phyloP scores from a whole-genome alignment of 2,113 vertebrate species.

The Myocastor coypus region DNA sequence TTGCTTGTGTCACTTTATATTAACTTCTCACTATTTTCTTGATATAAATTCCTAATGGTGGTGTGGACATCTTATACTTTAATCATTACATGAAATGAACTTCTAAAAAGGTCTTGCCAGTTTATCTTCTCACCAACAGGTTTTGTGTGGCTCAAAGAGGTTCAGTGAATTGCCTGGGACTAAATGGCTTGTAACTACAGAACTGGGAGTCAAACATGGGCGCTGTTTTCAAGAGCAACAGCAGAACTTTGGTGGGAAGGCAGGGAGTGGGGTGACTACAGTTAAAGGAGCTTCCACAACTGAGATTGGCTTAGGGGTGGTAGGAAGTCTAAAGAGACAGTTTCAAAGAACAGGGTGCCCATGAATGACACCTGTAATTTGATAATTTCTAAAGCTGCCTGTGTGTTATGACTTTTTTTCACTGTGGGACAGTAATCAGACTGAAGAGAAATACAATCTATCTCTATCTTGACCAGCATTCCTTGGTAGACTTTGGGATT shows the following conservation, averaged over 20 bases:
- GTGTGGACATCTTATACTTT: not conserved
- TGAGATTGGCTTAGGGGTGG: not conserved
- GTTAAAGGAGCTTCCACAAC: not conserved
- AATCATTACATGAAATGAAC: conserved; percentile 48
- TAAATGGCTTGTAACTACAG: not conserved
- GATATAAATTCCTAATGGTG: not conserved
- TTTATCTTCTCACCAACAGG: conserved; percentile 59
- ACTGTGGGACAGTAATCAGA: not conserved
- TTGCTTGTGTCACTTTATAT: not conserved
- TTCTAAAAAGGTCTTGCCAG: conserved; percentile 49
- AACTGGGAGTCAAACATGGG: not conserved
- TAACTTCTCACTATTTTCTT: not conserved
- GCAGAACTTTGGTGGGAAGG: not conserved
- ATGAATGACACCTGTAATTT: not conserved
- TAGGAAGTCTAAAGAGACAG: not conserved
- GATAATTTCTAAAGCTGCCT: not conserved
- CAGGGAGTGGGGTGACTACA: not conserved
- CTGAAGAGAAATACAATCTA: not conserved
- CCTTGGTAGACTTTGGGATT: not conserved
- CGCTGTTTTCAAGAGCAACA: not conserved
- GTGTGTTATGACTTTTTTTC: not conserved
- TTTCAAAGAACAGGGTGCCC: not conserved
- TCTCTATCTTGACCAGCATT: not conserved
- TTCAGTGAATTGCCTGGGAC: conserved; percentile 46
- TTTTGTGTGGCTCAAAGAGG: not conserved